Conservation (phyloP, 2,888 invertebrate species). For the Arctia plantaginis region DNA sequence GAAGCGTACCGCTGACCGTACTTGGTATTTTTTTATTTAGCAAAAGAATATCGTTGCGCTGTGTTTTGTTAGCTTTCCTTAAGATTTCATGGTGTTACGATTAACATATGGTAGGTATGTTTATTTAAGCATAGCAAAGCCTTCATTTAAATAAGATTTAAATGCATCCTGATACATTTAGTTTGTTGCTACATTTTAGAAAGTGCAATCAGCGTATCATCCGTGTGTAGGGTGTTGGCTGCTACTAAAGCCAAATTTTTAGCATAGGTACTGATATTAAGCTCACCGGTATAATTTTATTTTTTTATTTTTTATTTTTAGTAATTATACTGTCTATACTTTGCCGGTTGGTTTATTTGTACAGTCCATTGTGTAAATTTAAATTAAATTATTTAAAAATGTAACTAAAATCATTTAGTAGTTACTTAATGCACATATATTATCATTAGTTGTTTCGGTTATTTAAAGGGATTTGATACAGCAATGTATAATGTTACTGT, state of each 20-base stretch:
- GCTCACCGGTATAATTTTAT: background rate
- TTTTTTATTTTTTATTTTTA: background rate
- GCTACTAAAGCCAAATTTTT: background rate
- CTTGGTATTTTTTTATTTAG: background rate
- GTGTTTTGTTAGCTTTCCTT: background rate
- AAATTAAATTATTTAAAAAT: background rate
- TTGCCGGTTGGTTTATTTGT: no score
- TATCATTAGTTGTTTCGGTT: slow-evolving; percentile 26
- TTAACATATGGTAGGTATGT: background rate
- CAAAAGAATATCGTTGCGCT: background rate
- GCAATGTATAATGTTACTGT: slow-evolving; percentile 10
- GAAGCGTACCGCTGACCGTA: background rate
- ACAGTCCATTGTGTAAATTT: background rate
- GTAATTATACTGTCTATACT: background rate
- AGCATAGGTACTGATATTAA: background rate
- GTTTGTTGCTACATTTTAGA: background rate
- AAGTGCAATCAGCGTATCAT: background rate
- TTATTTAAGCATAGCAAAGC: background rate
- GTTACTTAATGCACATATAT: slow-evolving; percentile 35
- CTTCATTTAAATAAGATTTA: no score
- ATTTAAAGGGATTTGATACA: slow-evolving; percentile 11
- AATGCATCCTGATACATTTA: background rate
- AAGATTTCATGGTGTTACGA: background rate
- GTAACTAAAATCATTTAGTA: background rate
- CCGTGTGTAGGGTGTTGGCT: background rate